phyloP scores from a whole-genome alignment of 2,113 vertebrate genomes.

The Lepus timidus region DNA sequence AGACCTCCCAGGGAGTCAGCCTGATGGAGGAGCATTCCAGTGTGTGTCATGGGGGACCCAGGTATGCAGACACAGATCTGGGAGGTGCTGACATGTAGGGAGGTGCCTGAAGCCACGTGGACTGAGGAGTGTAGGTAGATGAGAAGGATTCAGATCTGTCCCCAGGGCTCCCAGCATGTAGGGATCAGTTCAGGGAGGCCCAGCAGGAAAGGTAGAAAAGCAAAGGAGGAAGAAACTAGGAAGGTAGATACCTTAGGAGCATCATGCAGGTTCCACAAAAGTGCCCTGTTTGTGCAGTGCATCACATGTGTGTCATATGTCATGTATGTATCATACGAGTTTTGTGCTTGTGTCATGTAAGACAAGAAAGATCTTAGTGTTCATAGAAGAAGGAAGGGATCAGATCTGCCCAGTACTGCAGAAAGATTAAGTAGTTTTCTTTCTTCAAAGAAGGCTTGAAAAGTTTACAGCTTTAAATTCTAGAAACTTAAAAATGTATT shows the following conservation, averaged over 20 bases:
- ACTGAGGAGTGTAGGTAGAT: fast-evolving
- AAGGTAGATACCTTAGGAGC: background rate
- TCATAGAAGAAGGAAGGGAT: background rate
- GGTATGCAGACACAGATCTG: background rate
- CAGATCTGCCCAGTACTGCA: fast-evolving
- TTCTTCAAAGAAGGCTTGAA: background rate
- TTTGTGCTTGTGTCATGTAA: fast-evolving
- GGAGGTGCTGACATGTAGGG: background rate
- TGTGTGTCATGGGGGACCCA: too few relatives aligned
- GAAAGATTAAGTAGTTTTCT: background rate
- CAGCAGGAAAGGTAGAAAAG: background rate
- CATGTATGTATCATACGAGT: too few relatives aligned
- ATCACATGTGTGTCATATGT: too few relatives aligned
- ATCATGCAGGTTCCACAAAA: too few relatives aligned
- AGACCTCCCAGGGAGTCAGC: fast-evolving
- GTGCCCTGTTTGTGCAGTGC: too few relatives aligned
- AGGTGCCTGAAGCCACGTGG: background rate
- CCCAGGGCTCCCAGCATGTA: background rate
- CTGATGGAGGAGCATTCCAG: background rate
- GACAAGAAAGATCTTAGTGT: fast-evolving
- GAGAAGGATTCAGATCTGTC: background rate
- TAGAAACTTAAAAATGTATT: background rate
- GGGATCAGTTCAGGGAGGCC: background rate
- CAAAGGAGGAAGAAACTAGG: background rate
- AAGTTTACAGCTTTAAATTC: background rate